Conservation (phyloP, 2,797 vertebrate species). For the Halcyon smyrnensis region DNA sequence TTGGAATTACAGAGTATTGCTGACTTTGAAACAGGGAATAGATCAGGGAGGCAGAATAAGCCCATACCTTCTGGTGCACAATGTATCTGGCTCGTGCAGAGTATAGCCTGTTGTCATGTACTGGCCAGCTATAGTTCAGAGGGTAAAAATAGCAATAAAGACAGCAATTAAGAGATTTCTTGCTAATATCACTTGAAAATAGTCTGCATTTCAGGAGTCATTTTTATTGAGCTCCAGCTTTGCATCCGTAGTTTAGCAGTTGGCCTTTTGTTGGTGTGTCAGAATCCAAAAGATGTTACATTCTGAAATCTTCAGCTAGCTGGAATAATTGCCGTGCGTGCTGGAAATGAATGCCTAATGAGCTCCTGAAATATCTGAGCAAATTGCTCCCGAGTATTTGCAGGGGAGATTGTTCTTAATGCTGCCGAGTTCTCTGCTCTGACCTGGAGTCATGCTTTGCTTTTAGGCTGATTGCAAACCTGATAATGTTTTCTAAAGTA, state of each 20-base stretch:
- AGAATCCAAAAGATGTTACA: not conserved
- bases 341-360: not conserved
- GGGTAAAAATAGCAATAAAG: not conserved
- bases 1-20: too few species aligned
- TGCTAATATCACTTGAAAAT: conserved; percentile 10
- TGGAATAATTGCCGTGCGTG: not conserved
- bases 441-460: not conserved
- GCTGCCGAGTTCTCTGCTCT: rapidly evolving
- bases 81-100: rapidly evolving
- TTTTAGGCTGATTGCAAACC: conserved; percentile 49
- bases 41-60: not conserved
- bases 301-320: not conserved
- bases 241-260: not conserved
- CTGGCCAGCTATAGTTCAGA: not conserved
- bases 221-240: not conserved
- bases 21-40: not conserved
- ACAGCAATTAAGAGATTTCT: not conserved
- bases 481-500: conserved; percentile 40
- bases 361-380: not conserved
- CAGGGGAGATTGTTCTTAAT: not conserved
- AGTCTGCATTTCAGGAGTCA: not conserved
- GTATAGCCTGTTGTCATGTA: not conserved
- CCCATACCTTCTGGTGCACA: not conserved
- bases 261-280: not conserved
- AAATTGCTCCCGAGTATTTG: not conserved